Percentiles rank a stretch among this genome's conserved stretches.
These are phyloP conservation scores for Oophaga pumilio DNA, from an alignment of 2,113 vertebrate species.

Conservation along the genomic window DNA sequence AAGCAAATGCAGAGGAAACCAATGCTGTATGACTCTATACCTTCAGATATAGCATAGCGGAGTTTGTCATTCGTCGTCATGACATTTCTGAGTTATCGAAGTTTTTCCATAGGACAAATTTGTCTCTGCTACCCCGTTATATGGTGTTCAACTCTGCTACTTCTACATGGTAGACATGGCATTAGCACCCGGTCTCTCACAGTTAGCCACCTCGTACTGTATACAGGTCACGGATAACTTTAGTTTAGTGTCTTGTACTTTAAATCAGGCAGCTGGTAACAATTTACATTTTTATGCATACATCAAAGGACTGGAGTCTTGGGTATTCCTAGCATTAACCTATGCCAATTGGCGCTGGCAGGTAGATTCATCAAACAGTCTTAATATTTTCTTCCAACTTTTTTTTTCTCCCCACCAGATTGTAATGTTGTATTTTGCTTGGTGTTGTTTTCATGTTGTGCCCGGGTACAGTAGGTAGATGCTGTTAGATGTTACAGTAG, in stretches of 20 bases:
- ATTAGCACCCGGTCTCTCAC: neutral
- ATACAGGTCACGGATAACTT: conserved; percentile 36
- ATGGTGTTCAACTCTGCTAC: neutral
- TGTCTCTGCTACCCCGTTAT: neutral
- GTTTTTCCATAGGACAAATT: neutral
- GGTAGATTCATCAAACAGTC: conserved; percentile 40
- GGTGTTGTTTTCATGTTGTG: neutral
- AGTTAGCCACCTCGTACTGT: neutral
- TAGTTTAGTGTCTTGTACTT: conserved; percentile 31
- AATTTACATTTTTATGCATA: conserved; percentile 31
- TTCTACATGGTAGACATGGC: neutral
- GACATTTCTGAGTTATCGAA: neutral
- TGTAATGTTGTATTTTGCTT: neutral
- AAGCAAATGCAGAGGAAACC: neutral
- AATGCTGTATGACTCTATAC: neutral
- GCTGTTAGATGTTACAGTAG: conserved; percentile 56
- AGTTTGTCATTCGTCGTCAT: neutral
- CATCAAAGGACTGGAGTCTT: conserved; percentile 37
- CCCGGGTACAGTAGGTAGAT: conserved; percentile 3
- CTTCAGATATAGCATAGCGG: neutral
- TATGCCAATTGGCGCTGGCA: conserved; percentile 32
- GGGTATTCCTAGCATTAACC: conserved; percentile 26
- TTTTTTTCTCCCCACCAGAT: neutral
- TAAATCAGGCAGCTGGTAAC: conserved; percentile 21
- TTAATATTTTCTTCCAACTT: conserved; percentile 2